These are phyloP conservation scores for Drosophila leonis DNA, from an alignment of 2,888 invertebrate genomes.

Conservation along the genomic window DNA sequence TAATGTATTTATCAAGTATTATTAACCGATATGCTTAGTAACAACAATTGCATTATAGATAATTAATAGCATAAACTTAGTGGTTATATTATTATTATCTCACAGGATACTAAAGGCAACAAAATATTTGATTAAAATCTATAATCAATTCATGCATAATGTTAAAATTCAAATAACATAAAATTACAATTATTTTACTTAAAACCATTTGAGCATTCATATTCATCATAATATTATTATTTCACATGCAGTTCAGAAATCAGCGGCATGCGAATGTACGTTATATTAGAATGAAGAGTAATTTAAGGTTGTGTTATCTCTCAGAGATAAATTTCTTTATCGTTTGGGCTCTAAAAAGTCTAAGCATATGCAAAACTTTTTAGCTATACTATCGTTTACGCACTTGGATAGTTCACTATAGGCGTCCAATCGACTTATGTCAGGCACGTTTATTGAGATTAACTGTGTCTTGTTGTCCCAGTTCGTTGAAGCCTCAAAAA, in stretches of 20 bases:
- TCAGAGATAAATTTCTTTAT: background rate
- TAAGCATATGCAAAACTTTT: constrained; percentile 77
- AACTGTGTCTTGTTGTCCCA: constrained; percentile 27
- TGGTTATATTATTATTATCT: background rate
- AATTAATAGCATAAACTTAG: background rate
- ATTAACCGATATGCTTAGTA: background rate
- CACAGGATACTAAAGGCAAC: background rate
- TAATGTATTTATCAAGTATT: background rate
- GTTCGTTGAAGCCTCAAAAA: constrained; percentile 36
- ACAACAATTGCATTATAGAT: background rate
- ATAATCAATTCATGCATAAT: no score
- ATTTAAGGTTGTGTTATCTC: background rate
- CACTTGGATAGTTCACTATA: constrained; percentile 30
- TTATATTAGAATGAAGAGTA: background rate
- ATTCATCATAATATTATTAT: background rate
- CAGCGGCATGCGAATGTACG: background rate
- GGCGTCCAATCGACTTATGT: constrained; percentile 46
- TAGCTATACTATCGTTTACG: constrained; percentile 60
- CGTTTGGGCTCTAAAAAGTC: background rate
- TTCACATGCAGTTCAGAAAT: background rate
- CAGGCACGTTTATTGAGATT: constrained; percentile 37
- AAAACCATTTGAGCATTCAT: background rate
- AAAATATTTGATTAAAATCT: background rate
- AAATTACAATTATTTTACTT: background rate
- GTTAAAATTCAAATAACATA: background rate